Evolutionary conservation across 2,888 invertebrate species (phyloP), one percentile per base, ranked within the genome.

Genomic region (Julus scandinavius): DNA sequence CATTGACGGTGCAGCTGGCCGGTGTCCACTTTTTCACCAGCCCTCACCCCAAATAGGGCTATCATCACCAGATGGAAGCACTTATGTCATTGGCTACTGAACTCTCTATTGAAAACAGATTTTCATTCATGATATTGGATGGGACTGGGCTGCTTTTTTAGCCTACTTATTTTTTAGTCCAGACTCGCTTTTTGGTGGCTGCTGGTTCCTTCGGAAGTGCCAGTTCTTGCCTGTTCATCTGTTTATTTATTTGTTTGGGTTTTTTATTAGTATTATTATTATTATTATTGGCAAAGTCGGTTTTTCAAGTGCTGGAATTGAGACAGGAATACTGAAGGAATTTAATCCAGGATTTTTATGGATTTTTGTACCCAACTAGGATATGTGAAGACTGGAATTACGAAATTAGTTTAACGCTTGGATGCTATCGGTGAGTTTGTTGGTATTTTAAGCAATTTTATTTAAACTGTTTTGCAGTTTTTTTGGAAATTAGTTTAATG

Each of bases 11-110:
- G 72, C 72, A 72, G 72, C 20, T 72, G 72, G 72, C 72, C n/a
- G 72, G 72, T 72, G 72, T 72, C 72, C 72, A 72, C 29, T 72
- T 72, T 72, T 72, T 20, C 72, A 54, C 54, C 63, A n/a, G 20
- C 20, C 72, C 72, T 72, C 72, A 72, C 72, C 72, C 72, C 72
- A 72, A 72, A 20, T 72, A 72, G 72, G 72, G 29, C 72, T 72
- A 72, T 72, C 72, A 72, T 72, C 72, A 72, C 72, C 72, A 72
- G 72, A 72, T 72, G 72, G 72, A 72, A 72, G 72, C 72, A 72
- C 72, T 72, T 72, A 72, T 72, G 72, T 72, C 29, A 72, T 72
- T 29, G 72, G 72, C 72, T 72, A 29, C 72, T 72, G 72, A 72
- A 72, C 72, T 72, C 63, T 6, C 72, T 72, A 72, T 72, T 72